These are phyloP conservation scores for Hucho hucho DNA, from an alignment of 2,113 vertebrate genomes.

Conservation along the genomic window DNA sequence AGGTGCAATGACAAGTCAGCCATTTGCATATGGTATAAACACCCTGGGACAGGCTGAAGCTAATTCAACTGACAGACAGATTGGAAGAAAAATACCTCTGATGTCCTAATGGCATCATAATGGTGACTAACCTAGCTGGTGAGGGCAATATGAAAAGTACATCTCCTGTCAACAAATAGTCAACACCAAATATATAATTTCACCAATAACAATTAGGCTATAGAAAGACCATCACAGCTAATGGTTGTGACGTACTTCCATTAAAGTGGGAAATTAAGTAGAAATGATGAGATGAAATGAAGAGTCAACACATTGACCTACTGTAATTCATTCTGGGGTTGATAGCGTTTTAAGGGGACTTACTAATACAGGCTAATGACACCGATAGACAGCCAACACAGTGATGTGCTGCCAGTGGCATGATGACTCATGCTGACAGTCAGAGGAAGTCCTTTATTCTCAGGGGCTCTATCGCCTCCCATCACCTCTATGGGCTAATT, in stretches of 20 bases:
- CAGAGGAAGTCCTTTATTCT: no score
- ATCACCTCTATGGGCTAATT: not conserved
- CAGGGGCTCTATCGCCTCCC: not conserved
- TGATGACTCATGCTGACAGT: not conserved
- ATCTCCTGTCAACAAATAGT: not conserved
- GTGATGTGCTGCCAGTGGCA: not conserved
- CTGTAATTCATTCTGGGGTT: no score
- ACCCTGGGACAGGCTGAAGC: not conserved
- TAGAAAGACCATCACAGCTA: no score
- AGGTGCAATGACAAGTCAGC: not conserved
- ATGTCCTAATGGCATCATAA: not conserved
- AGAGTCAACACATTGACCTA: no score
- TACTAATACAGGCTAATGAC: not conserved
- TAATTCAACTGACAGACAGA: not conserved
- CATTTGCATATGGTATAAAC: conserved; percentile 3
- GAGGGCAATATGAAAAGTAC: not conserved
- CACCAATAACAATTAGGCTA: not conserved
- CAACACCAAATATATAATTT: not conserved
- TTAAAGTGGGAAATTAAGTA: no score
- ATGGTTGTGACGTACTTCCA: no score
- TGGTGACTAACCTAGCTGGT: not conserved
- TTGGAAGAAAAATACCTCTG: not conserved
- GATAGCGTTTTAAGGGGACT: not conserved
- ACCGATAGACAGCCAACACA: not conserved
- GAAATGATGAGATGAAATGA: no score